Conservation (phyloP, 2,113 vertebrate genomes). For the Neotragus pygmaeus region DNA sequence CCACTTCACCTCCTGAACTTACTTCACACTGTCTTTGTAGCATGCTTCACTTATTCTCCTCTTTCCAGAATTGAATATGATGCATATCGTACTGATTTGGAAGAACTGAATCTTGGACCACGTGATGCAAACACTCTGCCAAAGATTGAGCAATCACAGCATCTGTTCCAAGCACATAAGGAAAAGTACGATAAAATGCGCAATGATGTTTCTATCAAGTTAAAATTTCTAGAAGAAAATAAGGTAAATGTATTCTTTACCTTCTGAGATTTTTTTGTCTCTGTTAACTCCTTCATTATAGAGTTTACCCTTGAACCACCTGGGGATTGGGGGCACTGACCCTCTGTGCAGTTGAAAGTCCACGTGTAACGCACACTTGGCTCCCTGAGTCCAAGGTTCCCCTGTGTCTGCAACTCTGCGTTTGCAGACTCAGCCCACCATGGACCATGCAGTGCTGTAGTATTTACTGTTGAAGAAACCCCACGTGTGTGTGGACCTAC, state of each 20-base stretch:
- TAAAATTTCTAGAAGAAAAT: conserved; percentile 98
- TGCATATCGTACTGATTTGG: conserved; percentile 96
- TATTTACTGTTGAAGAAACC: not conserved
- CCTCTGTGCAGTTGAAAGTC: not conserved
- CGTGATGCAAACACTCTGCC: conserved; percentile 92
- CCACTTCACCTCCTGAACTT: not conserved
- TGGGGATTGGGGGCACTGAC: not conserved
- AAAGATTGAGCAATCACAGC: conserved; percentile 95
- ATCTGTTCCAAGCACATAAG: conserved; percentile 92
- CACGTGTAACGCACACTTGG: accelerated
- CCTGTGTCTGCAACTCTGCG: not conserved
- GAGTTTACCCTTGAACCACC: not conserved
- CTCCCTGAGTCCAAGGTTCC: not conserved
- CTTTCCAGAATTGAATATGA: conserved; percentile 92
- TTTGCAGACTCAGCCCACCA: not conserved
- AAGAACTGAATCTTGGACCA: conserved; percentile 95
- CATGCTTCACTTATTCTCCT: not conserved
- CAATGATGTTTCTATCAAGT: conserved; percentile 92
- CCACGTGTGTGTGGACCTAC: not conserved
- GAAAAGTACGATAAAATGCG: conserved; percentile 98
- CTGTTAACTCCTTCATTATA: not conserved
- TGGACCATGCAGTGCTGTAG: not conserved
- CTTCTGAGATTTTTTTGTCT: not conserved
- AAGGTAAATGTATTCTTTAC: conserved; percentile 84
- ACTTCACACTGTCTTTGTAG: not conserved